phyloP scores from a whole-genome alignment of 2,888 invertebrate genomes.

The Rhabditophanes sp. region DNA sequence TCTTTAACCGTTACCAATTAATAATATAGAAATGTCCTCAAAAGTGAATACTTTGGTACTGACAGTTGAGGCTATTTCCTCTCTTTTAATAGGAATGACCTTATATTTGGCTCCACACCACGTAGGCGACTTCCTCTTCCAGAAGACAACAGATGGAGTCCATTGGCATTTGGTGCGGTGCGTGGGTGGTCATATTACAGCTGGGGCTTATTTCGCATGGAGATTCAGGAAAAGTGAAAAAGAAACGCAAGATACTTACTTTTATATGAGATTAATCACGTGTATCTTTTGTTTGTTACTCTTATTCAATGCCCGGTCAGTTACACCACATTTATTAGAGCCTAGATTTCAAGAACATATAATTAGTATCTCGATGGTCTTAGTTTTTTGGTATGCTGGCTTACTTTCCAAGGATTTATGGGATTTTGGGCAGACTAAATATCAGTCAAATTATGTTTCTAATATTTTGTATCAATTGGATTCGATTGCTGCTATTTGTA shows the following conservation, averaged over 20 bases:
- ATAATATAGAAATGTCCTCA: no score
- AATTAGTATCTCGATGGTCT: conserved; percentile 5
- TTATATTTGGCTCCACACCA: conserved; percentile 23
- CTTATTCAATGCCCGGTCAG: conserved; percentile 22
- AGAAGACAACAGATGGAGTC: conserved; percentile 34
- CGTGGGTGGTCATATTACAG: conserved; percentile 38
- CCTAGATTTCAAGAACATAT: conserved; percentile 7
- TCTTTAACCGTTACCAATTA: no score
- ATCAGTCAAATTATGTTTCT: conserved; percentile 16
- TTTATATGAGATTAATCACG: conserved; percentile 16
- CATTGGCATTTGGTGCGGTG: conserved; percentile 43
- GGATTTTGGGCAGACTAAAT: no score
- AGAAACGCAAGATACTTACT: conserved; percentile 13
- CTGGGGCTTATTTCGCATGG: conserved; percentile 17
- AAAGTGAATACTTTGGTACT: no score
- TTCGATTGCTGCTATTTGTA: conserved; percentile 34
- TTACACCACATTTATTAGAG: conserved; percentile 16
- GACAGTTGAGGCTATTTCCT: conserved; percentile 17
- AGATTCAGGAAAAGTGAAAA: conserved; percentile 11
- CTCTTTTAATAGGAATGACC: conserved; percentile 15
- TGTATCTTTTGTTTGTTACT: conserved; percentile 24
- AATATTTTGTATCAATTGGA: conserved; percentile 39
- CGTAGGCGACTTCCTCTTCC: conserved; percentile 28
- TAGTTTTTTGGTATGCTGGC: no score
- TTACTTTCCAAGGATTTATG: no score